Evolutionary conservation across 2,888 invertebrate species (phyloP), one percentile per base, ranked within the genome.

Genomic region (Ryuthela nishihirai): DNA sequence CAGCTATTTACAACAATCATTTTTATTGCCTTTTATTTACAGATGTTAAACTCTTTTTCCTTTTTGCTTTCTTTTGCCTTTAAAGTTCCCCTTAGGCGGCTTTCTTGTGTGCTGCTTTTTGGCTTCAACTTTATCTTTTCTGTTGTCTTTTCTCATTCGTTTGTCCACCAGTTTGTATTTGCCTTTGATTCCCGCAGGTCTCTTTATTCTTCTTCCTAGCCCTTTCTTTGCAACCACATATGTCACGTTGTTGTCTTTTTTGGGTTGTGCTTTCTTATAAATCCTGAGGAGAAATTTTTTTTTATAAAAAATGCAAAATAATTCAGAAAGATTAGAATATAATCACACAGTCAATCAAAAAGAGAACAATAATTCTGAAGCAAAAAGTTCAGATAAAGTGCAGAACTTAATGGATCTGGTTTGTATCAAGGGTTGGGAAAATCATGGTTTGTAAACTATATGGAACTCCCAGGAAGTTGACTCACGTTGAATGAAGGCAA

Each of bases 151-250:
- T 76, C 97, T 98, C 87, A 95, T 86, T 67, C 98, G 80, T 1
- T 87, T 84, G 81, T 98, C 98, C 4, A 98, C 98, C n/a, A 95
- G 85, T 74, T 85, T 91, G 75, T 87, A 97, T 26, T 82, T 85
- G 47, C 97, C 97, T 75, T 91, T 91, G 20, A 94, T 85, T 36
- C 94, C 94, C 0, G 83, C 76, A 6, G 95, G 95, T 65, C 93
- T 80, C 45, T 81, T 79, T 56, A 85, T 83, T 47, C 84, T 80
- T 71, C 88, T 90, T 0, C 85, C 83, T 23, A 80, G 82, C 67
- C 85, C 84, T 74, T 92, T 98, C 74, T 91, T 95, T 26, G 94
- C 86, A 0, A 98, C 94, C 0, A 97, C 90, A 72, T 98, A 97
- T 0, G 88, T 87, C 0, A 93, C 79, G 74, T 95, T 90, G 73